Base-by-base conservation (phyloP, 2,797 vertebrate species). In the Bradypodion pumilum region DNA sequence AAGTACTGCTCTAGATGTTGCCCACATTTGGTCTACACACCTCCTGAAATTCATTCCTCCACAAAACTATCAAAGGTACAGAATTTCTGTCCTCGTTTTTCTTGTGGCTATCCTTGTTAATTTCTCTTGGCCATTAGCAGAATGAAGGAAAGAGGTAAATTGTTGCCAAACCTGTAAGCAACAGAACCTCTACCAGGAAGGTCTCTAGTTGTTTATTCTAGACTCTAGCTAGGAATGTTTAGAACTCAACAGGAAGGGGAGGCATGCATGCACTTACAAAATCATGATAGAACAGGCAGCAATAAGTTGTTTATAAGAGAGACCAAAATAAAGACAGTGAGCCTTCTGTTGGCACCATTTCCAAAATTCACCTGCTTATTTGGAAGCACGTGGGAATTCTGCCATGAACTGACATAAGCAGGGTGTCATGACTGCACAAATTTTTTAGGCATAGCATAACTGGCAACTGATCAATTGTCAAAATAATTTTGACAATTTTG, bases 261-360 rank as follows among this genome's bases (percentile, higher is more conserved):
- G 40, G 78, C 35, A 78, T 29, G 49, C 15, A 46, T 80, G 62
- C 46, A 52, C 40, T 44, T 78, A n/a, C 8, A 62, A n/a, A 40
- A 63, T 10, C 63, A 16, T 78, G 19, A 63, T 13, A n/a, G 9
- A 27, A 40, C 15, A 65, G 40, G 40, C 76, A 46, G 63, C 75
- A 78, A 73, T 65, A n/a, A 49, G 25, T 42, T 78, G 59, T 72
- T 84, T 73, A 73, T 42, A 63, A 73, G 40, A 49, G 76, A 84
- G 63, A 60, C 62, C 56, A 6, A 52, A 74, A 73, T 49, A 70
- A 65, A 42, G 16, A 56, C 44, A 82, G n/a, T 42, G 8, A 74
- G 44, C 5, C 46, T 8, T 15, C n/a, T 46, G 63, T 12, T 85
- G 63, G n/a, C 63, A 80, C 10, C 37, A 29, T 80, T 42, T 69